phyloP scores from a whole-genome alignment of 2,888 invertebrate species.

The Prenolepis imparis region DNA sequence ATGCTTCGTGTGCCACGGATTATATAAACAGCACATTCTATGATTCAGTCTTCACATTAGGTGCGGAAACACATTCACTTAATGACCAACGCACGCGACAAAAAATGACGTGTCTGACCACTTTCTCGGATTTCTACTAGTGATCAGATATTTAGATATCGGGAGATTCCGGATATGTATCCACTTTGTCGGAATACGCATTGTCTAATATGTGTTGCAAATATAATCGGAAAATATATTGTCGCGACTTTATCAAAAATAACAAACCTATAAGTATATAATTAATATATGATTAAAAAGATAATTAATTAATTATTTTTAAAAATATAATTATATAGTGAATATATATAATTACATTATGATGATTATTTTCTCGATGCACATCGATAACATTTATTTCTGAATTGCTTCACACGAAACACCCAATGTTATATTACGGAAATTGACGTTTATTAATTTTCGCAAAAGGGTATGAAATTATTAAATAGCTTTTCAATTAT shows the following conservation, averaged over 20 bases:
- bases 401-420: background rate
- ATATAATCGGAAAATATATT: conserved; percentile 4
- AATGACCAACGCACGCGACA: conserved; percentile 46
- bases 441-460: conserved; percentile 28
- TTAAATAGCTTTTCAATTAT: background rate
- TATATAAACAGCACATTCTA: conserved; percentile 38
- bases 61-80: conserved; percentile 54
- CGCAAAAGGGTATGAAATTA: background rate
- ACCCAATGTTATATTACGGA: conserved; percentile 1
- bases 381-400: conserved; percentile 24
- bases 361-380: conserved; percentile 26
- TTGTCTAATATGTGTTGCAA: background rate
- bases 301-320: conserved; percentile 8
- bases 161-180: conserved; percentile 2
- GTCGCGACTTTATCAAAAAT: background rate
- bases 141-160: background rate
- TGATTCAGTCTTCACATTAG: conserved; percentile 45
- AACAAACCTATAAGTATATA: conserved; percentile 8
- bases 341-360: background rate
- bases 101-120: conserved; percentile 50
- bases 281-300: conserved; percentile 16
- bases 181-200: background rate
- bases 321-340: conserved; percentile 15
- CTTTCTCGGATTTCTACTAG: conserved; percentile 57
- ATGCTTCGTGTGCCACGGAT: conserved; percentile 34